These are phyloP conservation scores for Phaenicophaeus curvirostris DNA, from an alignment of 2,797 vertebrate genomes.

Conservation along the genomic window DNA sequence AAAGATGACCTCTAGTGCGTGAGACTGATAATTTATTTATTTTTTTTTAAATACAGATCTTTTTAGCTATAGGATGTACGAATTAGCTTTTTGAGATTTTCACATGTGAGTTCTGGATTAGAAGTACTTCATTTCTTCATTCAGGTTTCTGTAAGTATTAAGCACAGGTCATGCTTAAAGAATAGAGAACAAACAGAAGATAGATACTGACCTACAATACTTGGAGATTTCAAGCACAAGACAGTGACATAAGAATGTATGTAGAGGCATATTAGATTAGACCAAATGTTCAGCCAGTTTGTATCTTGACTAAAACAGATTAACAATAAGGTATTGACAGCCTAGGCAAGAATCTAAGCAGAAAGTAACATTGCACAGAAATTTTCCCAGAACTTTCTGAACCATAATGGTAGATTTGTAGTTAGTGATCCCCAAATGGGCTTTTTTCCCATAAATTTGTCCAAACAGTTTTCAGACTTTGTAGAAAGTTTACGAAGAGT, in stretches of 20 bases:
- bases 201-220: not conserved
- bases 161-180: not conserved
- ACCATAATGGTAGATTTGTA: not conserved
- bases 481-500: not conserved
- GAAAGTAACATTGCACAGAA: not conserved
- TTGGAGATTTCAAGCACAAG: not conserved
- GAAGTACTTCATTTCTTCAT: not conserved
- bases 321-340: not conserved
- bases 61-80: not conserved
- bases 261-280: not conserved
- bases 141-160: not conserved
- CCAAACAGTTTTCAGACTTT: not conserved
- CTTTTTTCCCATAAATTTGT: not conserved
- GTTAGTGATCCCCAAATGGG: not conserved
- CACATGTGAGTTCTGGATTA: not conserved
- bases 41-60: rapidly evolving
- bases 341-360: not conserved
- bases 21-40: not conserved
- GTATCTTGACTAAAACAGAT: not conserved
- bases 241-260: not conserved
- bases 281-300: not conserved
- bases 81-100: not conserved
- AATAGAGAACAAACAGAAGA: not conserved
- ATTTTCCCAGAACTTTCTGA: not conserved
- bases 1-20: not conserved